Percentiles rank a stretch among this genome's conserved stretches.
Evolutionary conservation across 2,113 vertebrate genomes (phyloP).

Genomic region (Silurus meridionalis): DNA sequence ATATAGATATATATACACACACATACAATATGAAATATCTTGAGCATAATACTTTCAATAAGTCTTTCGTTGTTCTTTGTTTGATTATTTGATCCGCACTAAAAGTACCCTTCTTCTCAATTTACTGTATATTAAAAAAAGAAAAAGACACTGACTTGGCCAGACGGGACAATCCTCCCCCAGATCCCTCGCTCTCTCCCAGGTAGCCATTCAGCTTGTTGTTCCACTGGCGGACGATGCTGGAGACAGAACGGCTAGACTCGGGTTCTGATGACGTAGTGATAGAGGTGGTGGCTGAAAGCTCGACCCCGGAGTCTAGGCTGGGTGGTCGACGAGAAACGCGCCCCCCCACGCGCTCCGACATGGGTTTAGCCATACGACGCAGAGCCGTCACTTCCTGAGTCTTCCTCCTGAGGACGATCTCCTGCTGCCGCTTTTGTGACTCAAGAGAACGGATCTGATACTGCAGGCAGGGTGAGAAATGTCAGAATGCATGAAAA

Average conservation of each 20-base stretch:
- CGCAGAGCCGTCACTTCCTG: conserved; percentile 92
- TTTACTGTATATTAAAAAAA: background rate
- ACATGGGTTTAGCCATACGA: conserved; percentile 91
- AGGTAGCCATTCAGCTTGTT: conserved; percentile 85
- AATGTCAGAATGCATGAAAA: no score
- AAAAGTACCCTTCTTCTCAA: background rate
- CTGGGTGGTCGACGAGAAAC: conserved; percentile 63
- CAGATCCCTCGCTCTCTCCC: conserved; percentile 71
- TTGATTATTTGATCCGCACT: background rate
- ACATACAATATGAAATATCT: background rate
- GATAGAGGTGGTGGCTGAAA: conserved; percentile 74
- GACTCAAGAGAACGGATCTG: conserved; percentile 94
- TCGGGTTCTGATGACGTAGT: conserved; percentile 82
- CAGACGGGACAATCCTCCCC: conserved; percentile 64
- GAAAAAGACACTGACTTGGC: conserved; percentile 49
- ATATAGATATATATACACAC: background rate
- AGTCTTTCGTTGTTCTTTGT: background rate
- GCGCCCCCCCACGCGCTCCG: conserved; percentile 84
- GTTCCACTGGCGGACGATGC: conserved; percentile 95
- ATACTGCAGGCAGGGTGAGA: conserved; percentile 72
- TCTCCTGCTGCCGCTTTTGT: conserved; percentile 94
- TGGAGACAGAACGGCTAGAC: conserved; percentile 82
- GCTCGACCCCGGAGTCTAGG: conserved; percentile 83
- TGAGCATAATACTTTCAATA: background rate
- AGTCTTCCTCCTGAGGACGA: conserved; percentile 90